phyloP scores from a whole-genome alignment of 2,888 invertebrate species.

The Frankliniella fusca region DNA sequence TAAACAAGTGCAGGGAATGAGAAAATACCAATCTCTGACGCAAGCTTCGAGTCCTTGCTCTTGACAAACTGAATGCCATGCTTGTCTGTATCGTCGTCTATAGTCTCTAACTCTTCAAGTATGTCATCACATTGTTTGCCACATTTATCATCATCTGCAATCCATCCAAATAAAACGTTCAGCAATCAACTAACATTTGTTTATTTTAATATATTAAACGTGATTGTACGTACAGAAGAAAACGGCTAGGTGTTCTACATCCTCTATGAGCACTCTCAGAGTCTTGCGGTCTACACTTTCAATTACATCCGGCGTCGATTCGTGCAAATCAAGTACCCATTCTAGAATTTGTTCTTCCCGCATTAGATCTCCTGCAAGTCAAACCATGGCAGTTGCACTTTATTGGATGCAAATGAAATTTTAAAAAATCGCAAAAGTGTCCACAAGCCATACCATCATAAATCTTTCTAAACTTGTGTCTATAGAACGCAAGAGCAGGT shows the following conservation, averaged over 20 bases:
- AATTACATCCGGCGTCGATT: slow-evolving; percentile 81
- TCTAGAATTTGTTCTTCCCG: slow-evolving; percentile 85
- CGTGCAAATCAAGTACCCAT: slow-evolving; percentile 82
- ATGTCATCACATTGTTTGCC: slow-evolving; percentile 72
- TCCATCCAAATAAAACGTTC: not conserved
- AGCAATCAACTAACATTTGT: not conserved
- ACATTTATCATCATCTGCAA: slow-evolving; percentile 76
- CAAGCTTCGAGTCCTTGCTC: slow-evolving; percentile 82
- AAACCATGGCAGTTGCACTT: not conserved
- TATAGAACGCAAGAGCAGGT: slow-evolving; percentile 80
- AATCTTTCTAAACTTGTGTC: slow-evolving; percentile 82
- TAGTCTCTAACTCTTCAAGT: slow-evolving; percentile 82
- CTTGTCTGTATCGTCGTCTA: slow-evolving; percentile 88
- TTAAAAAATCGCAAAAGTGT: not conserved
- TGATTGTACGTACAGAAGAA: slow-evolving; percentile 71
- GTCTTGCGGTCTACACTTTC: slow-evolving; percentile 88
- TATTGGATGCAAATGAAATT: slow-evolving; percentile 25
- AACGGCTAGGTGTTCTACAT: slow-evolving; percentile 86
- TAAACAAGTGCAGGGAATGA: slow-evolving; percentile 88
- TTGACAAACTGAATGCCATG: slow-evolving; percentile 92
- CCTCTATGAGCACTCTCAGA: slow-evolving; percentile 79
- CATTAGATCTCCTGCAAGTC: slow-evolving; percentile 64
- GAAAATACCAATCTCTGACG: slow-evolving; percentile 86
- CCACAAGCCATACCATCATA: slow-evolving; percentile 58
- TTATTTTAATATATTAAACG: not conserved